Conservation (phyloP, 2,888 invertebrate genomes). For the Leucoma salicis region DNA sequence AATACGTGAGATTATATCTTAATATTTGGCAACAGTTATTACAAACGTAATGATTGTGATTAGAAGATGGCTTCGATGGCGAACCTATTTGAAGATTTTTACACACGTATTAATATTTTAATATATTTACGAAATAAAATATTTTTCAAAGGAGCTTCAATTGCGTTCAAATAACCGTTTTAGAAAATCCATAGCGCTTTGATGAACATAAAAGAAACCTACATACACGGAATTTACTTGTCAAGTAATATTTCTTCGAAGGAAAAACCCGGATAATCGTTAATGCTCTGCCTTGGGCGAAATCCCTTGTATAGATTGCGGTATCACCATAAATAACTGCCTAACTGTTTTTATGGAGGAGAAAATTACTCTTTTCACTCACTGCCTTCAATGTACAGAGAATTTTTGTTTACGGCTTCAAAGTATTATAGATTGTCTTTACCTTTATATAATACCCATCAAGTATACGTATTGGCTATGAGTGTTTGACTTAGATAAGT, state of each 20-base stretch:
- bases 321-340: constrained; percentile 79
- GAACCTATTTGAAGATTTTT: too few species aligned
- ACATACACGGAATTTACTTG: constrained; percentile 66
- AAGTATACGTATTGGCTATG: too few species aligned
- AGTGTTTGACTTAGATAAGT: constrained; percentile 29
- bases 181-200: constrained; percentile 31
- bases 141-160: constrained; percentile 22
- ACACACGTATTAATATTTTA: too few species aligned
- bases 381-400: constrained; percentile 67
- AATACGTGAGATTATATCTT: too few species aligned
- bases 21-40: too few species aligned
- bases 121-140: background rate
- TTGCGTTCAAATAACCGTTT: constrained; percentile 24
- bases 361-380: constrained; percentile 72
- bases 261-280: constrained; percentile 71
- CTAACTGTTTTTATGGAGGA: constrained; percentile 79
- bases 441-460: too few species aligned
- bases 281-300: constrained; percentile 71
- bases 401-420: constrained; percentile 60
- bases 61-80: too few species aligned
- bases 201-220: constrained; percentile 59
- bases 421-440: constrained; percentile 38
- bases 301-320: constrained; percentile 79
- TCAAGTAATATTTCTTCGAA: constrained; percentile 76
- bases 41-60: too few species aligned